Percentiles rank a stretch among this genome's conserved stretches.
These are phyloP conservation scores for Anomalospiza imberbis DNA, from an alignment of 2,797 vertebrate genomes.

Conservation along the genomic window DNA sequence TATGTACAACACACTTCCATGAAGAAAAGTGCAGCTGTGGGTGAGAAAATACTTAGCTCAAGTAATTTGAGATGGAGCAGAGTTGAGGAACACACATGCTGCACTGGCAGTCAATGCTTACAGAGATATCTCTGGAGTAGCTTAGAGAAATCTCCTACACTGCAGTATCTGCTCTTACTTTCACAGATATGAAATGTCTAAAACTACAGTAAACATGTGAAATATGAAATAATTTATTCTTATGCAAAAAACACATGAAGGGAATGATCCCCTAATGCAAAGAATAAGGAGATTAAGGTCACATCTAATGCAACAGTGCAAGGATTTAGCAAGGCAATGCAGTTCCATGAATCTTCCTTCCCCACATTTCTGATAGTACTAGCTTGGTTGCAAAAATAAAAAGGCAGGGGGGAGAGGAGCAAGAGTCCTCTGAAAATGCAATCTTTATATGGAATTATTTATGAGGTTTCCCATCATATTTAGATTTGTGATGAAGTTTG, in stretches of 20 bases:
- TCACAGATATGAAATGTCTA: not conserved
- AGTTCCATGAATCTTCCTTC: not conserved
- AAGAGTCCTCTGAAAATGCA: not conserved
- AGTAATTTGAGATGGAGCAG: not conserved
- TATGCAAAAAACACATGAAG: not conserved
- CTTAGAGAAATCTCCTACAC: not conserved
- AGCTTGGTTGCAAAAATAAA: not conserved
- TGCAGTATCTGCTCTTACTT: not conserved
- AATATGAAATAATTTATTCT: not conserved
- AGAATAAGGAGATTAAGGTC: not conserved
- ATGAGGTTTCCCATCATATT: accelerated
- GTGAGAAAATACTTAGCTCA: not conserved
- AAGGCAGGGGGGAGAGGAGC: no score
- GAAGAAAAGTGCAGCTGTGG: not conserved
- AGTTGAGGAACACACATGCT: accelerated
- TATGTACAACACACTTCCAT: not conserved
- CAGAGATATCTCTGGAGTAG: not conserved
- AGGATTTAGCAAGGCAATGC: not conserved
- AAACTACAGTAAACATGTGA: not conserved
- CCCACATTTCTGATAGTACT: not conserved
- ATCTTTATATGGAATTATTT: not conserved
- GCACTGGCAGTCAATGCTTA: not conserved
- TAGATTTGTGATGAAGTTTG: not conserved
- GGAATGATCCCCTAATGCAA: not conserved
- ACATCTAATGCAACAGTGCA: not conserved